Evolutionary conservation across 2,797 vertebrate species (phyloP), one percentile per base, ranked within the genome.

Genomic region (Lacerta bilineata): DNA sequence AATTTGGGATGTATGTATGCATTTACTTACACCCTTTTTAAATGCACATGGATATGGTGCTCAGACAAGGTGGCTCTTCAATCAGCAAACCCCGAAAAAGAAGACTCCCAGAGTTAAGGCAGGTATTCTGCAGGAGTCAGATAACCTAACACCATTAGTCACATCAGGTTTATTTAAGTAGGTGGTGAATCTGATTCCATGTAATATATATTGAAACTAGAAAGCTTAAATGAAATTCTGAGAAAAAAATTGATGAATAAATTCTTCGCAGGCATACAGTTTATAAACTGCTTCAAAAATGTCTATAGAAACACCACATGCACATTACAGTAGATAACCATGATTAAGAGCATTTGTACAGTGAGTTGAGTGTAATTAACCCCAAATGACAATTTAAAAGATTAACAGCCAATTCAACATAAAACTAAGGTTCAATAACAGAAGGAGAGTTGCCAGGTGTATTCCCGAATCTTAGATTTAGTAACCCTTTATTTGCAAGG

Each of bases 101-200:
- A 55, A 55, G 41, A 68, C 72, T 79, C 88, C 89, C 89, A 72
- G 75, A 27, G 2, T 83, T 85, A 89, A 27, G 1, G 84, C 82
- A 91, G 25, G 55, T 90, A 80, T 41, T 82, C 59, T 87, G 83
- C 89, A 88, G 87, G 84, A 93, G 76, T 77, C 82, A 92, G 90
- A 93, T 89, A 91, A 91, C 94, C 90, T 93, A 93, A 88, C 20
- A 71, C 84, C 39, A 93, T 89, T 86, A 89, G 86, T 83, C 88
- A 87, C 17, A 89, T 7, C 76, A 84, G 90, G 92, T 81, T n/a
- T 90, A n/a, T 41, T 61, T 89, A 61, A 87, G 85, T 55, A 88
- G 90, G 27, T 87, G 85, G 55, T 92, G 90, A 91, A 64, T 85
- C 64, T 86, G 91, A 86, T 25, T 84, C 89, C 91, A 91, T 89